Base-by-base conservation (phyloP, 1,140 invertebrate genomes). In the Trypoxylus dichotomus region DNA sequence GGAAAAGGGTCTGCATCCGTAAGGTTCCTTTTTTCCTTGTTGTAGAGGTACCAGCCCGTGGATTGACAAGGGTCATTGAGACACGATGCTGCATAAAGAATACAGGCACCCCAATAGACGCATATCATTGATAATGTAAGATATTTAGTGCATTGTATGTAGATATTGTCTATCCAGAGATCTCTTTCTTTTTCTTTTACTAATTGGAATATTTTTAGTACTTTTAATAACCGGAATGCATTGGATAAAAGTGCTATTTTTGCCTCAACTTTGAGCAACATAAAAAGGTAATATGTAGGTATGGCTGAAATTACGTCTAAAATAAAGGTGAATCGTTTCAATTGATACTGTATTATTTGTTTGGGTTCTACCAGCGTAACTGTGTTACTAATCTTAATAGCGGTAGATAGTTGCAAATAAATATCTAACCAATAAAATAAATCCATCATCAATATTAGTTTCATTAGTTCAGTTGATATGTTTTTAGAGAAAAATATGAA, bases 401-500 rank as follows among this genome's bases (percentile, higher is more conserved):
- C 71, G 1, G 77, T 77, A n/a, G 79, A 78, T 63, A 76, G 25
- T 58, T 79, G 77, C 11, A 79, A 21, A 42, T 75, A 78, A 76
- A 79, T 79, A 58, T 79, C 79, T 27, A 79, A 54, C 25, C 63
- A 63, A 37, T 79, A 79, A 13, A 79, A 58, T 15, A 79, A 8
- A 73, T 79, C 79, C 19, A 79, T 21, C 1, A 72, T 7, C 15
- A 54, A 11, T 24, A 54, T 75, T 54, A 75, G 8, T 42, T 3
- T 10, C 1, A 77, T 27, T 0, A 75, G 25, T 27, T 41, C 58
- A 6, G 1, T 54, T 13, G 32, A 21, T 24, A 79, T 63, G 24
- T 75, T 11, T 5, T 77, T 37, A 0, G 8, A 25, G 41, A 79
- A 79, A 19, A 76, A 72, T 15, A 77, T 54, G 42, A 13, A 21